These are phyloP conservation scores for Noctilio leporinus DNA, from an alignment of 2,113 vertebrate genomes.

Conservation along the genomic window DNA sequence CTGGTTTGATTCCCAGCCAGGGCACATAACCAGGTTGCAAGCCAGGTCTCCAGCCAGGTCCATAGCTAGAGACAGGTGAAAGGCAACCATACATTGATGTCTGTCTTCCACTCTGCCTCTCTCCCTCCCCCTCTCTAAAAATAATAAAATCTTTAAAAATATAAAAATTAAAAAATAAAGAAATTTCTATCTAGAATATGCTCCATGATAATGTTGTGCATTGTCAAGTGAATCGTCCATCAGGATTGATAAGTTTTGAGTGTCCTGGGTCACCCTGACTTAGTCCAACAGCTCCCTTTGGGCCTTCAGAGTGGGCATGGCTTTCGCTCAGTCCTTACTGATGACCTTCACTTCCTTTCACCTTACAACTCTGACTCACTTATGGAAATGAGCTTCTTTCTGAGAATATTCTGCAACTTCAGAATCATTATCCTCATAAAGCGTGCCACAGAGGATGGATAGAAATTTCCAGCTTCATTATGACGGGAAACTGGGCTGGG, in stretches of 20 bases:
- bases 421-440: background rate
- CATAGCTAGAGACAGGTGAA: too few relatives aligned
- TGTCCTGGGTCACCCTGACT: background rate
- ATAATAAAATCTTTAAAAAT: too few relatives aligned
- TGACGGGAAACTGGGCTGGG: background rate
- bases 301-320: fast-evolving
- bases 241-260: background rate
- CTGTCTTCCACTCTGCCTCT: too few relatives aligned
- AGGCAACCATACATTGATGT: too few relatives aligned
- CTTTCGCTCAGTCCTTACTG: background rate
- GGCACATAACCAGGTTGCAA: too few relatives aligned
- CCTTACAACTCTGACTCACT: background rate
- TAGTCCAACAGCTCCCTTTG: background rate
- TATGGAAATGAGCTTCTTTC: background rate
- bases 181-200: background rate
- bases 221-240: background rate
- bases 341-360: background rate
- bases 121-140: too few relatives aligned
- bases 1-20: too few relatives aligned
- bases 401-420: background rate
- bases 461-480: slow-evolving; percentile 8
- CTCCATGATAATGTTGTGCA: background rate
- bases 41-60: too few relatives aligned
- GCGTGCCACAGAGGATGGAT: background rate
- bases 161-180: too few relatives aligned